Evolutionary conservation across 2,888 invertebrate species (phyloP).

Genomic region (Mactromeris polynyma): DNA sequence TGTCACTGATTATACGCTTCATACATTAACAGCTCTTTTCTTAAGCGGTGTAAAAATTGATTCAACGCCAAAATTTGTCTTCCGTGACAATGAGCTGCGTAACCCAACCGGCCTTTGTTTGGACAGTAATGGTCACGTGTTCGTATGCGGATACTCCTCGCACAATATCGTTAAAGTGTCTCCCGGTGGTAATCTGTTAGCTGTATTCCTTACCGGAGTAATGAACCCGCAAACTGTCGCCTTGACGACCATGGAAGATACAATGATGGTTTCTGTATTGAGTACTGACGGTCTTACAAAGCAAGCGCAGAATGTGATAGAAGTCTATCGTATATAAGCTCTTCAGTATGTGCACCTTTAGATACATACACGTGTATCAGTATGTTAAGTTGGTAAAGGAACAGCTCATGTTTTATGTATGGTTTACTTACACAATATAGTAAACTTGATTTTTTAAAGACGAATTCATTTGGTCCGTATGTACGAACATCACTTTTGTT

Average conservation of each 20-base stretch:
- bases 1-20: slow-evolving; percentile 60
- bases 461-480: too few species aligned
- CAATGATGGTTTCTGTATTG: slow-evolving; percentile 57
- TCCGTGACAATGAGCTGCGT: slow-evolving; percentile 60
- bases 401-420: too few species aligned
- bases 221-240: slow-evolving; percentile 67
- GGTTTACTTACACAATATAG: too few species aligned
- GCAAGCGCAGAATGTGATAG: slow-evolving; percentile 66
- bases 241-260: slow-evolving; percentile 59
- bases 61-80: slow-evolving; percentile 62
- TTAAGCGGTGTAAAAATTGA: slow-evolving; percentile 61
- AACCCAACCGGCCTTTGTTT: slow-evolving; percentile 66
- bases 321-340: slow-evolving; percentile 55
- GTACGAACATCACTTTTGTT: too few species aligned
- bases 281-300: slow-evolving; percentile 44
- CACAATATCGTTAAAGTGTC: slow-evolving; percentile 64
- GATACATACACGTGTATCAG: too few species aligned
- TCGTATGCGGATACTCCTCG: slow-evolving; percentile 66
- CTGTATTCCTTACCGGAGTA: slow-evolving; percentile 51
- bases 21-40: slow-evolving; percentile 60
- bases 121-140: slow-evolving; percentile 59
- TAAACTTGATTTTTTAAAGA: too few species aligned
- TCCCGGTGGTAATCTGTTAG: slow-evolving; percentile 50
- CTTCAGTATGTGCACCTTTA: too few species aligned
- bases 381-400: too few species aligned